phyloP scores from a whole-genome alignment of 2,797 vertebrate species.

The Alfaro cultratus region DNA sequence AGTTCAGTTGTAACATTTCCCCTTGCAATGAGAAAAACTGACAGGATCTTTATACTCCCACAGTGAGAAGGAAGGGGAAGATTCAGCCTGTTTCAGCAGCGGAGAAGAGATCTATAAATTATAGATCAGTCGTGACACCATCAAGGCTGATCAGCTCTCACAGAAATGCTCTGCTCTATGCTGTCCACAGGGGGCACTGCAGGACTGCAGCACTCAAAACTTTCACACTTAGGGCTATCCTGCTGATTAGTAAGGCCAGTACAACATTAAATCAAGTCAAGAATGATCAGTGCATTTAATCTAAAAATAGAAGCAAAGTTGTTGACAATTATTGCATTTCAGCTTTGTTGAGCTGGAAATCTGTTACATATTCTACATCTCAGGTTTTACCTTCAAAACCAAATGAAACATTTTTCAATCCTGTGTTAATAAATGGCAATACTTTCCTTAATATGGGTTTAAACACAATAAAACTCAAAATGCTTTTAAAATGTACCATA shows the following conservation, averaged over 20 bases:
- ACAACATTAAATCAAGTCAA: conserved; percentile 5
- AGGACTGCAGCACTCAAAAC: conserved; percentile 39
- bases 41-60: conserved; percentile 3
- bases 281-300: not conserved
- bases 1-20: not conserved
- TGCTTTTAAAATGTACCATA: not conserved
- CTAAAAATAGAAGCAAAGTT: not conserved
- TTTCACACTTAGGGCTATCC: not conserved
- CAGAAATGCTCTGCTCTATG: conserved; percentile 57
- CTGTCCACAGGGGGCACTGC: conserved; percentile 79
- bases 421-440: not conserved
- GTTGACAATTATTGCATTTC: not conserved
- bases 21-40: conserved; percentile 14
- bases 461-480: not conserved
- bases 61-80: not conserved
- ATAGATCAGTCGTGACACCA: conserved; percentile 72
- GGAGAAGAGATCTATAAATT: conserved; percentile 69
- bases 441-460: not conserved
- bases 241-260: conserved; percentile 19
- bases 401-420: not conserved
- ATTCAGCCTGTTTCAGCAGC: conserved; percentile 47
- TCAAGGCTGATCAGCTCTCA: conserved; percentile 19
- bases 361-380: too few relatives aligned
- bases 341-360: too few relatives aligned
- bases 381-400: not conserved